Conservation (phyloP, 1,140 invertebrate species). For the Hesperophylax magnus region DNA sequence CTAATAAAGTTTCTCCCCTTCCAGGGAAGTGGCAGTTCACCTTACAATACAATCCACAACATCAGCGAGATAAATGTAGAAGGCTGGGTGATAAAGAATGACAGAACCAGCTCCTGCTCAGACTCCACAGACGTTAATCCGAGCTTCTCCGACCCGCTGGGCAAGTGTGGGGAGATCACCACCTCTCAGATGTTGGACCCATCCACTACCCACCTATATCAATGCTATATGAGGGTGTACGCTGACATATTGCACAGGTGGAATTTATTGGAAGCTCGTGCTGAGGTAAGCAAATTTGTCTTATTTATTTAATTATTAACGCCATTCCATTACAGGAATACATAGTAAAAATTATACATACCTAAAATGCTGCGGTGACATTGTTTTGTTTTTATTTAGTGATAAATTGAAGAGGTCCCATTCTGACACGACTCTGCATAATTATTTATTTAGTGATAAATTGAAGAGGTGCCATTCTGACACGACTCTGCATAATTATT, state of each 20-base stretch:
- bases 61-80: constrained; percentile 83
- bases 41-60: constrained; percentile 92
- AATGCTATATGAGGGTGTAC: constrained; percentile 90
- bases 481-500: too few relatives aligned
- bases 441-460: too few relatives aligned
- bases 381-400: too few relatives aligned
- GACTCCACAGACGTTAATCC: constrained; percentile 84
- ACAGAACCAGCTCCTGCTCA: constrained; percentile 91
- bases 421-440: too few relatives aligned
- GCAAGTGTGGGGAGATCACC: constrained; percentile 63
- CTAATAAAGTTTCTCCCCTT: constrained; percentile 17
- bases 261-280: constrained; percentile 85
- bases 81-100: constrained; percentile 80
- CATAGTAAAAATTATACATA: too few relatives aligned
- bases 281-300: constrained; percentile 70
- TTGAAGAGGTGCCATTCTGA: too few relatives aligned
- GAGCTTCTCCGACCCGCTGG: constrained; percentile 65
- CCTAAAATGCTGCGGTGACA: too few relatives aligned
- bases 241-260: constrained; percentile 89
- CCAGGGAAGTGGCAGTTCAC: constrained; percentile 81
- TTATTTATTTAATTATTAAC: too few relatives aligned
- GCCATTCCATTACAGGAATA: too few relatives aligned
- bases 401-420: too few relatives aligned
- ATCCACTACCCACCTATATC: constrained; percentile 77
- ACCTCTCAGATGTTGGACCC: constrained; percentile 64